A percentile compares a stretch with the other conserved stretches of the same genome.
Evolutionary conservation across 2,888 invertebrate genomes (phyloP).

Genomic region (Drosophila leonis): DNA sequence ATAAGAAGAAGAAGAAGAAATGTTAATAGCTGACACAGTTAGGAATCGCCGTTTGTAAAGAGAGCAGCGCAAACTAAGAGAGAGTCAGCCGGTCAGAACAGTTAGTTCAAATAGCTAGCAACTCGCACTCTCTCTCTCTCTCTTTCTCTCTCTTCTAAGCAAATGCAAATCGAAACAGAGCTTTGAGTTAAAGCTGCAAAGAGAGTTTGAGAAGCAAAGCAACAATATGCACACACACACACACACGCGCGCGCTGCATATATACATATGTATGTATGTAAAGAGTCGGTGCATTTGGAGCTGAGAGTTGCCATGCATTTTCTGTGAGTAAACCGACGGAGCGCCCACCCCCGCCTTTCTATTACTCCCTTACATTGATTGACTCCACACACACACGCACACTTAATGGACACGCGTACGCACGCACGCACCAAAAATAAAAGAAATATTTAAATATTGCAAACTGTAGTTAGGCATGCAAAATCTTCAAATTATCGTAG

Average conservation of each 20-base stretch:
- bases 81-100: not conserved
- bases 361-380: not conserved
- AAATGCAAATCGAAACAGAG: not conserved
- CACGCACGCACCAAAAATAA: constrained; percentile 6
- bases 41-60: not conserved
- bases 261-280: too few relatives aligned
- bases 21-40: constrained; percentile 13
- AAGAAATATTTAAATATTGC: not conserved
- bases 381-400: constrained; percentile 9
- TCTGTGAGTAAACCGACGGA: not conserved
- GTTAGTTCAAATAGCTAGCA: constrained; percentile 1
- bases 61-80: not conserved
- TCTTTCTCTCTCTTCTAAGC: not conserved
- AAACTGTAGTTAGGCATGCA: constrained; percentile 18
- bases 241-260: not conserved
- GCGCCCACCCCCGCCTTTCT: not conserved
- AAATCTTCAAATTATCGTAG: constrained; percentile 3
- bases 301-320: constrained; percentile 2
- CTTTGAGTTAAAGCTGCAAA: constrained; percentile 1
- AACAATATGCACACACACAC: not conserved
- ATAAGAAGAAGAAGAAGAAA: not conserved
- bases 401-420: not conserved
- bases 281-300: not conserved
- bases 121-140: not conserved
- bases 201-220: constrained; percentile 3